Evolutionary conservation across 2,113 vertebrate genomes (phyloP).

Genomic region (Colaptes auratus): DNA sequence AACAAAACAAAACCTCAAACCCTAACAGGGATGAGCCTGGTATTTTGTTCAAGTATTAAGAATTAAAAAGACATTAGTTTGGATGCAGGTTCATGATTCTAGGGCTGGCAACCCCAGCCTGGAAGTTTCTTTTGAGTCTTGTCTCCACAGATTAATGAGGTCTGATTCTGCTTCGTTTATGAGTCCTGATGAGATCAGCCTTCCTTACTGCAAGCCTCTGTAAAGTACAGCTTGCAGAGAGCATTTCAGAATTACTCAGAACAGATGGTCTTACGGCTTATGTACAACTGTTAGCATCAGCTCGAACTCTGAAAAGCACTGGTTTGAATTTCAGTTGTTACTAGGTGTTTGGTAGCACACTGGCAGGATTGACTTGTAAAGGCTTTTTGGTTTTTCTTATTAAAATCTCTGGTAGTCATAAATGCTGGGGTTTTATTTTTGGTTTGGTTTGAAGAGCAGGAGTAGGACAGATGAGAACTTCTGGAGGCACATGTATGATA

Average conservation of each 20-base stretch:
- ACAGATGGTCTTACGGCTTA: neutral
- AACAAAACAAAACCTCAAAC: too few relatives aligned
- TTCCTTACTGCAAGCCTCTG: neutral
- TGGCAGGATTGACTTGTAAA: neutral
- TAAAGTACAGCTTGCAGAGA: neutral
- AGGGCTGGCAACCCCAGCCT: neutral
- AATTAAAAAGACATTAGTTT: neutral
- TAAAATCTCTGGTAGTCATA: neutral
- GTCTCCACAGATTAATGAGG: neutral
- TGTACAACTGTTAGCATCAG: neutral
- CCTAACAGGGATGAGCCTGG: neutral
- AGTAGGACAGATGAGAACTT: neutral
- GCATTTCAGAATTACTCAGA: neutral
- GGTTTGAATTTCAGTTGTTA: neutral
- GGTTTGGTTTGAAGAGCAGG: neutral
- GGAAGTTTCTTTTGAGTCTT: neutral
- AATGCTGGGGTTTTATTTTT: neutral
- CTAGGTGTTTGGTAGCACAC: neutral
- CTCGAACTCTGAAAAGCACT: neutral
- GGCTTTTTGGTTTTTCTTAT: neutral
- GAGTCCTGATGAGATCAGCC: neutral
- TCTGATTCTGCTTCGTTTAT: neutral
- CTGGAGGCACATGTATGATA: neutral
- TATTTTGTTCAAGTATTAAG: neutral
- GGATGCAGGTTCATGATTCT: neutral